Conservation (phyloP, 2,888 invertebrate genomes). For the Caenorhabditis panamensis region DNA sequence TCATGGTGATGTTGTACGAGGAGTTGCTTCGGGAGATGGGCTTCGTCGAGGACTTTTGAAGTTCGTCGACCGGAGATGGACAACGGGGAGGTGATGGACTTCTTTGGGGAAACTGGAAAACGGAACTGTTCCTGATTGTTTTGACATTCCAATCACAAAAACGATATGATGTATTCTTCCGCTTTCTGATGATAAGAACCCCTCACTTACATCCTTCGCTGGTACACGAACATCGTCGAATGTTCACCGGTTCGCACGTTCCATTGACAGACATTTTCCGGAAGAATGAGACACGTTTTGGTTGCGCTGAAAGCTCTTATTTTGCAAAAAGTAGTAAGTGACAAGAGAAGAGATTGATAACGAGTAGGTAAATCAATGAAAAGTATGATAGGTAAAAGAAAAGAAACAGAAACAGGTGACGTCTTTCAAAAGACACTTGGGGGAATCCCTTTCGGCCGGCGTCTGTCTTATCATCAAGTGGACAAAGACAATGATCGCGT, state of each 20-base stretch:
- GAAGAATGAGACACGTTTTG: conserved; percentile 36
- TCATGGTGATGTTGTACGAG: conserved; percentile 67
- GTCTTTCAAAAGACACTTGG: conserved; percentile 35
- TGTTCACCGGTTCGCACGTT: conserved; percentile 26
- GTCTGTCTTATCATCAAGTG: conserved; percentile 35
- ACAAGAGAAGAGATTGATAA: neutral
- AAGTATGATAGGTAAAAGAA: conserved; percentile 16
- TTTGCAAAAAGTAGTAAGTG: neutral
- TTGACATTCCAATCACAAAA: too few species aligned
- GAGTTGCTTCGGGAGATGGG: conserved; percentile 71
- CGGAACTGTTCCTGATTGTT: too few species aligned
- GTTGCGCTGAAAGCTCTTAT: conserved; percentile 32
- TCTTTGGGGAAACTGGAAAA: conserved; percentile 51
- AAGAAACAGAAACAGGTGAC: conserved; percentile 40
- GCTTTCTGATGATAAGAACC: too few species aligned
- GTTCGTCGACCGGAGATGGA: conserved; percentile 7
- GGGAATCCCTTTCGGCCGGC: conserved; percentile 34
- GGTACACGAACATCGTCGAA: conserved; percentile 52
- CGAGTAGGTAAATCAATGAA: neutral
- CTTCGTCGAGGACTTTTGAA: conserved; percentile 64
- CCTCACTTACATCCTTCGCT: conserved; percentile 46
- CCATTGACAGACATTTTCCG: conserved; percentile 32
- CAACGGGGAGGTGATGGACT: conserved; percentile 31
- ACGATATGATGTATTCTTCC: too few species aligned
- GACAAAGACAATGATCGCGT: conserved; percentile 13